Evolutionary conservation across 2,797 vertebrate genomes (phyloP), one percentile per base, ranked within the genome.

Genomic region (Gadopsis bispinosus): DNA sequence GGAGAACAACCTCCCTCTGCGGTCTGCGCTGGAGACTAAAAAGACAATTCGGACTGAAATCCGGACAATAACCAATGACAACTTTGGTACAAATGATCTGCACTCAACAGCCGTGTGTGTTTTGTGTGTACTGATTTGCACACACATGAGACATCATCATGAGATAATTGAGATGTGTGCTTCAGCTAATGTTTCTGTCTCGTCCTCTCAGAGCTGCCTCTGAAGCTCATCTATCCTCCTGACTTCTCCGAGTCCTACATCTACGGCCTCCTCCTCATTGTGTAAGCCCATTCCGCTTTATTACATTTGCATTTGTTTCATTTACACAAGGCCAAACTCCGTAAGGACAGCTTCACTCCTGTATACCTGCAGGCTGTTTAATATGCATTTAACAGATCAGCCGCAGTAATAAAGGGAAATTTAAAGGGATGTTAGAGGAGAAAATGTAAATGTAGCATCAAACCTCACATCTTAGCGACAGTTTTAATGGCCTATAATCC

Each of bases 211-310:
- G 95, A 94, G 69, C 91, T 96, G 64, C 94, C 94, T 19, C 84
- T 96, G 88, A 95, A 95, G 87, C 91, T 96, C 76, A 83, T 91
- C 80, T 95, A 91, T 84, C 95, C 95, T 14, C 89, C 88, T 0
- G 94, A 93, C 88, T 96, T 96, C 91, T 95, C 94, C 0, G 93
- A 95, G 29, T 92, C 94, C 53, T 88, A 66, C 74, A 82, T 89
- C 75, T 96, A 96, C 19, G 94, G 94, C 73, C 93, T 96, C 3
- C 94, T 96, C 63, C 91, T 96, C 31, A 63, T 96, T 13, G 83
- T 95, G 95, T 95, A 91, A 94, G 94, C 74, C 43, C 47, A 20
- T 43, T 33, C 10, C 9, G 1, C 61, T 68, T 69, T 56, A 80
- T 87, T 64, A 26, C 75, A 77, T 88, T 90, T 80, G 16, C 75